Evolutionary conservation across 2,113 vertebrate species (phyloP).

Genomic region (Rhizomys pruinosus): DNA sequence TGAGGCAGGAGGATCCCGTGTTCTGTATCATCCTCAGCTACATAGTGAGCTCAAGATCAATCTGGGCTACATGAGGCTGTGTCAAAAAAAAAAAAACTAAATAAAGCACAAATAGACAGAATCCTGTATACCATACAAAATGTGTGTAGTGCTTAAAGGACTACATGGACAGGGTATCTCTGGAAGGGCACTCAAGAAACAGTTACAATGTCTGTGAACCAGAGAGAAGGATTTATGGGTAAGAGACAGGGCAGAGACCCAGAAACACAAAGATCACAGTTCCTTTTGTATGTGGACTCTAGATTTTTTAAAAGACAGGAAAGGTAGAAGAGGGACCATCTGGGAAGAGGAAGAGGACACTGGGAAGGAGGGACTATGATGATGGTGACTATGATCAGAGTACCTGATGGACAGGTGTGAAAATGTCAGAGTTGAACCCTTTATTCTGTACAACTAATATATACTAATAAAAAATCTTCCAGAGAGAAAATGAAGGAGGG

Average conservation of each 20-base stretch:
- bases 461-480: not conserved
- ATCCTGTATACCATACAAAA: not conserved
- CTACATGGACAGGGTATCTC: not conserved
- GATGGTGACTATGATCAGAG: not conserved
- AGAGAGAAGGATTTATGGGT: not conserved
- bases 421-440: not conserved
- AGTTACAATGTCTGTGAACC: not conserved
- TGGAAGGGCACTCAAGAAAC: not conserved
- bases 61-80: not conserved
- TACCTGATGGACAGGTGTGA: not conserved
- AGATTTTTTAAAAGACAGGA: not conserved
- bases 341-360: not conserved
- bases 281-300: not conserved
- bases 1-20: not conserved
- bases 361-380: not conserved
- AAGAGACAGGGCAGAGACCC: not conserved
- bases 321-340: not conserved
- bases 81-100: not conserved
- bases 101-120: not conserved
- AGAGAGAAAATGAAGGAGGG: not conserved
- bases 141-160: not conserved
- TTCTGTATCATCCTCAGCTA: not conserved
- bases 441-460: not conserved
- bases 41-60: not conserved
- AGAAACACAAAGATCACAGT: not conserved